Evolutionary conservation across 2,888 invertebrate genomes (phyloP).

Genomic region (Spodoptera picta): DNA sequence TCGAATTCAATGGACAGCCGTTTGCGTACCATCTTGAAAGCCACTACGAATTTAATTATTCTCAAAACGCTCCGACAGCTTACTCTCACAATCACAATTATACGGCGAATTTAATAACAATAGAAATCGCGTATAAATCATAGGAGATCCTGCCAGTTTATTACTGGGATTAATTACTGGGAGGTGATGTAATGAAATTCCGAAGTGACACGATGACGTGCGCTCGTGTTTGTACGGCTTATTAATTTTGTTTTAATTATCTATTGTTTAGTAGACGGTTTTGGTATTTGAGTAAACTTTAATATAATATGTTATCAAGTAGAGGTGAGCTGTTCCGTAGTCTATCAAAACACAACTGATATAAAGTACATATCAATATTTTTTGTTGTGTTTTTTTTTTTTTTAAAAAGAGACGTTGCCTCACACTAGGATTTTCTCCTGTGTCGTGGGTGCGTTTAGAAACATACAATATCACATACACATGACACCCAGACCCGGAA

Average conservation of each 20-base stretch:
- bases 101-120: slow-evolving; percentile 40
- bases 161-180: slow-evolving; percentile 51
- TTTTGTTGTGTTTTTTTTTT: no score
- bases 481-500: no score
- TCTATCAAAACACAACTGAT: no score
- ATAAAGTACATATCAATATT: no score
- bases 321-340: no score
- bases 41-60: background rate
- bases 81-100: slow-evolving; percentile 24
- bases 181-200: slow-evolving; percentile 55
- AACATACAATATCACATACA: no score
- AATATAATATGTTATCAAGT: no score
- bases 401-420: no score
- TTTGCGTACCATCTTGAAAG: background rate
- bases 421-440: no score
- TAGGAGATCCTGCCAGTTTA: slow-evolving; percentile 43
- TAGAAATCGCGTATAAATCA: slow-evolving; percentile 47
- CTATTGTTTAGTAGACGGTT: slow-evolving; percentile 36
- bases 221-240: slow-evolving; percentile 41
- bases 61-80: slow-evolving; percentile 12
- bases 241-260: slow-evolving; percentile 58
- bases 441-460: no score
- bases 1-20: no score
- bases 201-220: slow-evolving; percentile 44
- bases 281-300: background rate